These are phyloP conservation scores for Pseudopleuronectes americanus DNA, from an alignment of 2,797 vertebrate genomes.

Conservation along the genomic window DNA sequence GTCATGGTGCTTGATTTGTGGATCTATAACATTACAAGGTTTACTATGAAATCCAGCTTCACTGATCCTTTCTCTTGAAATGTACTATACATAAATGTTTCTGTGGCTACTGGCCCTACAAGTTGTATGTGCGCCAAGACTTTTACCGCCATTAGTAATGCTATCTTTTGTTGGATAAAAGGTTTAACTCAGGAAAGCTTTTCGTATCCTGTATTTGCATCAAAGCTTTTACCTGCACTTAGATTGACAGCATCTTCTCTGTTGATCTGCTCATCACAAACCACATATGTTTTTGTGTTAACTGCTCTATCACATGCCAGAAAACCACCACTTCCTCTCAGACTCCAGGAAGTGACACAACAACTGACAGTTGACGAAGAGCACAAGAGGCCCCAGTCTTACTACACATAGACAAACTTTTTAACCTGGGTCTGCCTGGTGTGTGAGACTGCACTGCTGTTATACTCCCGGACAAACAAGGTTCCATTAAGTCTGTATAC, in stretches of 20 bases:
- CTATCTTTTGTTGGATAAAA: neutral
- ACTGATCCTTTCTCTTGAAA: neutral
- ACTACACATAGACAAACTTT: neutral
- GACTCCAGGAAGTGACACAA: conserved; percentile 64
- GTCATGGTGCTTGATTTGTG: no score
- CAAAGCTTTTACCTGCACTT: neutral
- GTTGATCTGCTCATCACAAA: neutral
- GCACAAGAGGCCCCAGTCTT: conserved; percentile 4
- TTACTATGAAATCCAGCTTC: neutral
- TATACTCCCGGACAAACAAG: conserved; percentile 39
- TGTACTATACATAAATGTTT: no score
- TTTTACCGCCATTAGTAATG: neutral
- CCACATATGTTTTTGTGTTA: conserved; percentile 6
- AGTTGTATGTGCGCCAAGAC: neutral
- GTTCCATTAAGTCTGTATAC: conserved; percentile 31
- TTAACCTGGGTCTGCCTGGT: neutral
- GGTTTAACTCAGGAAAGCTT: conserved; percentile 1
- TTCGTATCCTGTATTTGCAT: neutral
- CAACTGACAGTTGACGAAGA: conserved; percentile 27
- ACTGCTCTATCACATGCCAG: conserved; percentile 31
- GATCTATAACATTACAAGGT: neutral
- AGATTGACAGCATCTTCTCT: neutral
- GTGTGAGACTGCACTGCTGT: neutral
- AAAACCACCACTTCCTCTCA: conserved; percentile 67
- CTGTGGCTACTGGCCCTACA: no score